Conservation (phyloP, 2,888 invertebrate species). For the Pyrochroa serraticornis region DNA sequence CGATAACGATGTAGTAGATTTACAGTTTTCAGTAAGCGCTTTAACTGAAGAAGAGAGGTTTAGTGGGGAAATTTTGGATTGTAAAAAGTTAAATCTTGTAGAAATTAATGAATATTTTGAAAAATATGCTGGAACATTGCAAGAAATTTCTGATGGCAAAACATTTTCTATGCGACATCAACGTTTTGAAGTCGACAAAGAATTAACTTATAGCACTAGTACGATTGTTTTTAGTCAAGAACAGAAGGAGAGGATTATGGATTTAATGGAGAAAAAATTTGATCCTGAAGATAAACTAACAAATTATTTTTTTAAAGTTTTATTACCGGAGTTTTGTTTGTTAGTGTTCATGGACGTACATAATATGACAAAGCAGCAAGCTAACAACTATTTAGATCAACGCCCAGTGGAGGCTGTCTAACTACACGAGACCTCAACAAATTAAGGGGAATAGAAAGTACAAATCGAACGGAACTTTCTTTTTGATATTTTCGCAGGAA, state of each 20-base stretch:
- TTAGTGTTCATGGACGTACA: slow-evolving; percentile 50
- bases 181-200: slow-evolving; percentile 17
- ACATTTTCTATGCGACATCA: slow-evolving; percentile 34
- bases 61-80: slow-evolving; percentile 28
- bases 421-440: too few relatives aligned
- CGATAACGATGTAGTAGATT: slow-evolving; percentile 22
- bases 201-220: slow-evolving; percentile 46
- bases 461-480: too few relatives aligned
- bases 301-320: slow-evolving; percentile 49
- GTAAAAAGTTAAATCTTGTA: slow-evolving; percentile 36
- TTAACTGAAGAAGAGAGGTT: slow-evolving; percentile 5
- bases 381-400: slow-evolving; percentile 42
- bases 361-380: slow-evolving; percentile 39
- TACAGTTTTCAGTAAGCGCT: slow-evolving; percentile 18
- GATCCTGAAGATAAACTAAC: slow-evolving; percentile 37
- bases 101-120: slow-evolving; percentile 35
- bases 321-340: slow-evolving; percentile 50
- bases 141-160: slow-evolving; percentile 34
- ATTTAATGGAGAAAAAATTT: slow-evolving; percentile 40
- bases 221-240: slow-evolving; percentile 45
- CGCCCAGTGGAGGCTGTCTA: slow-evolving; percentile 32
- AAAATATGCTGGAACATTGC: slow-evolving; percentile 28
- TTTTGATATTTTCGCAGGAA: too few relatives aligned
- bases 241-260: slow-evolving; percentile 43
- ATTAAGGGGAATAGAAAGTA: too few relatives aligned